Evolutionary conservation across 2,113 vertebrate species (phyloP), one percentile per base, ranked within the genome.

Genomic region (Ceyx cyanopectus): DNA sequence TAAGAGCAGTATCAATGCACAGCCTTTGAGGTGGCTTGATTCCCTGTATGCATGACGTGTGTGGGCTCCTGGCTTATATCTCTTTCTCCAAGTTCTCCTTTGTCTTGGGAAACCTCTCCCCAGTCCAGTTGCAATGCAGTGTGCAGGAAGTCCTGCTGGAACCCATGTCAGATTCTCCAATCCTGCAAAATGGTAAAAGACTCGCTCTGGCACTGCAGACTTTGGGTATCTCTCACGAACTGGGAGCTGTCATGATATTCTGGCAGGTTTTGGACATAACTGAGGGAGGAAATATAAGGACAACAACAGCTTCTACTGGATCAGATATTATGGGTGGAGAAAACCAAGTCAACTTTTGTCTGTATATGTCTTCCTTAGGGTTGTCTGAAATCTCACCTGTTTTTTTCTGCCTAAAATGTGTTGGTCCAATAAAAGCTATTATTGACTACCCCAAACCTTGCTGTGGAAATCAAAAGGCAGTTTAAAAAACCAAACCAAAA

Each of bases 311-410:
- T 91, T 92, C 81, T 91, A 87, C 41, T 57, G 24, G 17, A 69
- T 81, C 50, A 41, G 45, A 80, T 91, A 37, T 46, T 87, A 54
- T 0, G 5, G 27, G 41, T 82, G 54, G 27, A 65, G 78, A 87
- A 91, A 93, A 89, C 63, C 30, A 93, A 79, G 62, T 45, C n/a
- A 89, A 82, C 32, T 87, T 93, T 85, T 92, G 45, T 77, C 81
- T 50, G 65, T 89, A 73, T 73, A 76, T 85, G 50, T 89, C 62
- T 62, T 58, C 32, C n/a, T 60, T 56, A 51, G 41, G 67, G 51
- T 46, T 82, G 9, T 32, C 46, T n/a, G 3, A 91, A 82, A 54
- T 19, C 63, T 77, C 2, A 5, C 18, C 24, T 70, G 27, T 26
- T 89, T 89, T 89, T 86, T 91, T 65, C 45, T 92, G 60, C 46